Evolutionary conservation across 2,888 invertebrate species (phyloP).

Genomic region (Pristionchus exspectatus): DNA sequence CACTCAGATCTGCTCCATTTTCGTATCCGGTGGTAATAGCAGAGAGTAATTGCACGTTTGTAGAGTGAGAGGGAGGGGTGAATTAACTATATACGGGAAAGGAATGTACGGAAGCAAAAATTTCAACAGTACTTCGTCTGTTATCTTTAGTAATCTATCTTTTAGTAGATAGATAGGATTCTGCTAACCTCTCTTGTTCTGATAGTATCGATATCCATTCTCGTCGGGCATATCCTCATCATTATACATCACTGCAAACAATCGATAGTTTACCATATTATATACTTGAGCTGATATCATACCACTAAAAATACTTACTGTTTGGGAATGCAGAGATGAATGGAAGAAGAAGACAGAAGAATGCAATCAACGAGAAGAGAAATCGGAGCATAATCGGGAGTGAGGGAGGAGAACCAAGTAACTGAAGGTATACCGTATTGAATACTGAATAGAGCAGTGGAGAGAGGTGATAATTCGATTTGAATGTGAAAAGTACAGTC

Average conservation of each 20-base stretch:
- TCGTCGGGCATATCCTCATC: background rate
- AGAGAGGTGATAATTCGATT: background rate
- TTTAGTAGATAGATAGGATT: background rate
- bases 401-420: background rate
- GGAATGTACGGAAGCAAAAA: background rate
- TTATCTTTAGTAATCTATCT: too few relatives aligned
- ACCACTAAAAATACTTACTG: background rate
- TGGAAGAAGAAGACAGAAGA: background rate
- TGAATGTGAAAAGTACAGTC: background rate
- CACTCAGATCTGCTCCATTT: slow-evolving; percentile 10
- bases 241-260: slow-evolving; percentile 8
- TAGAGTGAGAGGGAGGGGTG: background rate
- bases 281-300: background rate
- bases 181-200: slow-evolving; percentile 15
- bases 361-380: background rate
- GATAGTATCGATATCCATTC: background rate
- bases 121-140: too few relatives aligned
- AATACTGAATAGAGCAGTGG: background rate
- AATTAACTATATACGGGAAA: background rate
- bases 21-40: slow-evolving; percentile 2
- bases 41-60: background rate
- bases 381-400: background rate
- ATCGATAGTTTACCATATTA: background rate
- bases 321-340: slow-evolving; percentile 30
- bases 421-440: slow-evolving; percentile 1